A percentile compares a stretch with the other conserved stretches of the same genome.
These are phyloP conservation scores for Diadegma fenestrale DNA, from an alignment of 2,888 invertebrate species.

Conservation along the genomic window DNA sequence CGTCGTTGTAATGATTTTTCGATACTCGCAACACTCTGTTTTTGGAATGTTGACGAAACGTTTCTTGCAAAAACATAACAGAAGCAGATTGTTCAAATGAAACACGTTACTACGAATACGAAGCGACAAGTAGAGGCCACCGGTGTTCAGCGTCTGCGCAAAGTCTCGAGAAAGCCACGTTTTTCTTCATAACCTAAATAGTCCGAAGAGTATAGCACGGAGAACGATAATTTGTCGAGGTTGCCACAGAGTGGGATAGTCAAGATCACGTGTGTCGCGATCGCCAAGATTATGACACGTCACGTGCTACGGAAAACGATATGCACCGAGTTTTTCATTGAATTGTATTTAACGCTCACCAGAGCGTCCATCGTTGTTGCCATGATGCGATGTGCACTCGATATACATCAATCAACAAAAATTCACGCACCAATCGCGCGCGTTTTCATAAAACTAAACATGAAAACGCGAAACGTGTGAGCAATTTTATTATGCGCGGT, in stretches of 20 bases:
- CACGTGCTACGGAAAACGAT: background rate
- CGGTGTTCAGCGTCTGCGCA: slow-evolving; percentile 34
- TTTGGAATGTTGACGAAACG: too few relatives aligned
- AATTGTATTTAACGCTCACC: slow-evolving; percentile 52
- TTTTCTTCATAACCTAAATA: slow-evolving; percentile 52
- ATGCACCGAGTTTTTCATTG: background rate
- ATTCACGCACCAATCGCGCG: background rate
- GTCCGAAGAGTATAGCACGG: background rate
- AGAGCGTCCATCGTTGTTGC: slow-evolving; percentile 58
- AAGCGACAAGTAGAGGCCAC: background rate
- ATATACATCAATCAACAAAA: slow-evolving; percentile 1
- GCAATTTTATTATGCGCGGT: slow-evolving; percentile 13
- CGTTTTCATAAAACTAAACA: background rate
- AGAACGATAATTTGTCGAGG: background rate
- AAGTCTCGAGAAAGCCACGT: slow-evolving; percentile 21
- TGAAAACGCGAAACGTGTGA: background rate
- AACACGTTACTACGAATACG: background rate
- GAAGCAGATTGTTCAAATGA: background rate
- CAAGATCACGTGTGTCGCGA: background rate
- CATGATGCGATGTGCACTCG: slow-evolving; percentile 36
- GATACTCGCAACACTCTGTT: too few relatives aligned
- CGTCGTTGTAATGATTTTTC: background rate
- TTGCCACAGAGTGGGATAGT: background rate
- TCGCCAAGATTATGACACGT: background rate
- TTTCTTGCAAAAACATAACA: background rate